A percentile compares a stretch with the other conserved stretches of the same genome.
Evolutionary conservation across 1,140 invertebrate species (phyloP).

Genomic region (Conus betulinus): DNA sequence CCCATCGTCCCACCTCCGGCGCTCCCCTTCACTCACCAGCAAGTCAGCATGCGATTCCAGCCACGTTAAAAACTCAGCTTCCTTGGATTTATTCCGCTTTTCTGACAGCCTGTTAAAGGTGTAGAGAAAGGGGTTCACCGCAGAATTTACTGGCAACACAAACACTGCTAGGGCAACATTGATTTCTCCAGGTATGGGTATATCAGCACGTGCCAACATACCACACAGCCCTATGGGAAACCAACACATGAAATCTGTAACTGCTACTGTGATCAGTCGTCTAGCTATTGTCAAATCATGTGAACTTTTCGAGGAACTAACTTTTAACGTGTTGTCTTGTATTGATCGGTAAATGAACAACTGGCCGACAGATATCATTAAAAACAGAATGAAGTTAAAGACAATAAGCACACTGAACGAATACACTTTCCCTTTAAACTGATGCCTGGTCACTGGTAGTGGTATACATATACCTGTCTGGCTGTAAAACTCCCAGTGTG

Average conservation of each 20-base stretch:
- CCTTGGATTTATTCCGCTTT: background rate
- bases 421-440: too few relatives aligned
- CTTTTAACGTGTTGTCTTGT: background rate
- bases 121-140: constrained; percentile 46
- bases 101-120: background rate
- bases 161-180: background rate
- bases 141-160: background rate
- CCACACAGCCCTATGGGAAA: background rate
- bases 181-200: background rate
- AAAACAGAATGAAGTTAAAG: background rate
- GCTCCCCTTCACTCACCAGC: too few relatives aligned
- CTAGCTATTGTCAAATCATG: background rate
- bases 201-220: background rate
- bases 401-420: background rate
- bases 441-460: background rate
- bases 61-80: too few relatives aligned
- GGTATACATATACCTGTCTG: constrained; percentile 6
- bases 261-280: background rate
- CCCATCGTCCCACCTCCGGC: too few relatives aligned
- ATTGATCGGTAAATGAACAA: background rate
- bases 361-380: background rate
- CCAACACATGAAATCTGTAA: background rate
- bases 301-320: background rate
- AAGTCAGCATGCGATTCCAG: too few relatives aligned
- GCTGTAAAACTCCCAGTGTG: background rate